Evolutionary conservation across 2,797 vertebrate genomes (phyloP).

Genomic region (Cyprinodon diabolis): DNA sequence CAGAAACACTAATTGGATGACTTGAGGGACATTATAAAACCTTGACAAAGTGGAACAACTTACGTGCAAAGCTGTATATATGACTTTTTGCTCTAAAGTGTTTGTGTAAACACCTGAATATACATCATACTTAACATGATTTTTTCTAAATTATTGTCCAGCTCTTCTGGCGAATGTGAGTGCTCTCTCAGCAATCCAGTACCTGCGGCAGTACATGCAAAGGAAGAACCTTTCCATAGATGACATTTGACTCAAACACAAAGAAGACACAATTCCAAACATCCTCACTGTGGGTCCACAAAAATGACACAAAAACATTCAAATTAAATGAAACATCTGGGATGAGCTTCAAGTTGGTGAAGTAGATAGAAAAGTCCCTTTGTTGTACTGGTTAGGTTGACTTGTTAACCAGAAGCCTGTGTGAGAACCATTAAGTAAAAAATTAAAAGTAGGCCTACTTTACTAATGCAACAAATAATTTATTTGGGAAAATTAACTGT

Average conservation of each 20-base stretch:
- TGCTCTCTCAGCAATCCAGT: conserved; percentile 94
- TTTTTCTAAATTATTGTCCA: conserved; percentile 69
- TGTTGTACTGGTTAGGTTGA: not conserved
- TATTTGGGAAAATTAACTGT: not conserved
- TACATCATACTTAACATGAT: conserved; percentile 19
- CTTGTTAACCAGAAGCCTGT: conserved; percentile 6
- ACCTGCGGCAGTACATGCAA: conserved; percentile 84
- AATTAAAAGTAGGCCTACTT: not conserved
- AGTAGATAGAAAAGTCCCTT: not conserved
- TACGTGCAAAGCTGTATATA: not conserved
- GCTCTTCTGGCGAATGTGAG: conserved; percentile 94
- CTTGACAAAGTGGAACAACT: not conserved
- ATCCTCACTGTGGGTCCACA: conserved; percentile 68
- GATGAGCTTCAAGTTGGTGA: not conserved
- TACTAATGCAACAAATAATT: not conserved
- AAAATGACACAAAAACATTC: conserved; percentile 9
- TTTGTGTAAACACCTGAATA: not conserved
- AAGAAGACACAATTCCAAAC: conserved; percentile 45
- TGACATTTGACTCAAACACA: conserved; percentile 43
- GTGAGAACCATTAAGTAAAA: not conserved
- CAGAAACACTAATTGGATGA: too few species aligned
- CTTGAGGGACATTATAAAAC: not conserved
- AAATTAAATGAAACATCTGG: not conserved
- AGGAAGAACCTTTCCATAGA: conserved; percentile 62
- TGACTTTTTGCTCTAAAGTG: not conserved